Conservation (phyloP, 2,888 invertebrate species). For the Selenia dentaria region DNA sequence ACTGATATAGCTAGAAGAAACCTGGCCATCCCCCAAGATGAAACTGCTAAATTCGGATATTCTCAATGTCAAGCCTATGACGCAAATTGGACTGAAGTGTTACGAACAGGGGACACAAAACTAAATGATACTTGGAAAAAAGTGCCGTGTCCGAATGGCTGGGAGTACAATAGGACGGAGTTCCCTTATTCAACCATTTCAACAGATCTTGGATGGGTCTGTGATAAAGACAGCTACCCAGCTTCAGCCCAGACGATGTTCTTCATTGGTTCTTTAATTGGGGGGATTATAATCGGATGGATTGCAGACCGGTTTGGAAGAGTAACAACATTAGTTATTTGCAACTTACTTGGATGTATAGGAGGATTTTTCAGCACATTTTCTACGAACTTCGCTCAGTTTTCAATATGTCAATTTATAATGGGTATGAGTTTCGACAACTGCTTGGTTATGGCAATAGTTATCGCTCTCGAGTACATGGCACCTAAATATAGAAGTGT, state of each 20-base stretch:
- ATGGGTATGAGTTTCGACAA: conserved; percentile 63
- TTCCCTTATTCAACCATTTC: no score
- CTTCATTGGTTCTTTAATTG: conserved; percentile 56
- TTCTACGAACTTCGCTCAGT: conserved; percentile 47
- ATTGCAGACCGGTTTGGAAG: no score
- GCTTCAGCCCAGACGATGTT: conserved; percentile 61
- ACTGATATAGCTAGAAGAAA: conserved; percentile 38
- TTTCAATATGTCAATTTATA: conserved; percentile 53
- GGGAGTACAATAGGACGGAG: no score
- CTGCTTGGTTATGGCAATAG: conserved; percentile 58
- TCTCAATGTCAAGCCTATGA: conserved; percentile 51
- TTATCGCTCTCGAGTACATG: conserved; percentile 58
- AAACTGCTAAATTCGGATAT: conserved; percentile 47
- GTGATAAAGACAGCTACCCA: no score
- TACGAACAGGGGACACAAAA: conserved; percentile 35
- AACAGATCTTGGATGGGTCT: no score
- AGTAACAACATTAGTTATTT: conserved; percentile 50
- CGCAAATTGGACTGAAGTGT: conserved; percentile 58
- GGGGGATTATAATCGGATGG: conserved; percentile 59
- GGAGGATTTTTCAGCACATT: conserved; percentile 55
- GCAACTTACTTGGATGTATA: conserved; percentile 51
- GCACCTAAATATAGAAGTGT: conserved; percentile 62
- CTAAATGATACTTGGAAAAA: conserved; percentile 49
- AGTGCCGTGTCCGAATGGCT: conserved; percentile 54
- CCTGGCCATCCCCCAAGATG: conserved; percentile 42